A percentile compares a stretch with the other conserved stretches of the same genome.
Conservation (phyloP, 2,888 invertebrate genomes). For the Marasmarcha lunaedactyla region DNA sequence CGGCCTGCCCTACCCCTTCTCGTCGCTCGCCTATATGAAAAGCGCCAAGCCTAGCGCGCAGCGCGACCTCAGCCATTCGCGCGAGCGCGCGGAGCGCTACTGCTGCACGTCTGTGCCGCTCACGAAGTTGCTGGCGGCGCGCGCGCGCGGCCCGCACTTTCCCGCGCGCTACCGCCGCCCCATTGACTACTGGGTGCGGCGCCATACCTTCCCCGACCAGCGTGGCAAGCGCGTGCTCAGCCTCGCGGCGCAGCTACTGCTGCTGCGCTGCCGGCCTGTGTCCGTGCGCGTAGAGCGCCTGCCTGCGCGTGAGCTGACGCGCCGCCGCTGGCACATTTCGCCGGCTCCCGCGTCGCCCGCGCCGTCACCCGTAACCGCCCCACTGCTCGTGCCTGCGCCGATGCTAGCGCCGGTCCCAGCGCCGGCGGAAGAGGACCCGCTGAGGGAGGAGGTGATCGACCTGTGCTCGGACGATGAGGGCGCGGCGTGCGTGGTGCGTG, state of each 20-base stretch:
- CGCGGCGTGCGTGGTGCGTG: conserved; percentile 48
- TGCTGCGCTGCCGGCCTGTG: conserved; percentile 60
- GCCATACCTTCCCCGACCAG: conserved; percentile 48
- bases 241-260: conserved; percentile 56
- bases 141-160: conserved; percentile 46
- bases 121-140: conserved; percentile 43
- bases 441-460: conserved; percentile 70
- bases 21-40: conserved; percentile 52
- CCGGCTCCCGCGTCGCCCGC: conserved; percentile 54
- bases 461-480: conserved; percentile 75
- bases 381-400: conserved; percentile 28
- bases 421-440: background rate
- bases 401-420: conserved; percentile 19
- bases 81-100: conserved; percentile 54
- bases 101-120: conserved; percentile 37
- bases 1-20: conserved; percentile 59
- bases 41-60: conserved; percentile 40
- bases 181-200: conserved; percentile 57
- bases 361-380: conserved; percentile 61
- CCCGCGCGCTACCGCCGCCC: conserved; percentile 53
- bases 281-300: conserved; percentile 41
- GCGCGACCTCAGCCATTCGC: conserved; percentile 38
- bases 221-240: conserved; percentile 51
- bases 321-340: background rate
- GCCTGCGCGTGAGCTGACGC: background rate